These are phyloP conservation scores for Dynastes grantii DNA, from an alignment of 2,888 invertebrate species.

Conservation along the genomic window DNA sequence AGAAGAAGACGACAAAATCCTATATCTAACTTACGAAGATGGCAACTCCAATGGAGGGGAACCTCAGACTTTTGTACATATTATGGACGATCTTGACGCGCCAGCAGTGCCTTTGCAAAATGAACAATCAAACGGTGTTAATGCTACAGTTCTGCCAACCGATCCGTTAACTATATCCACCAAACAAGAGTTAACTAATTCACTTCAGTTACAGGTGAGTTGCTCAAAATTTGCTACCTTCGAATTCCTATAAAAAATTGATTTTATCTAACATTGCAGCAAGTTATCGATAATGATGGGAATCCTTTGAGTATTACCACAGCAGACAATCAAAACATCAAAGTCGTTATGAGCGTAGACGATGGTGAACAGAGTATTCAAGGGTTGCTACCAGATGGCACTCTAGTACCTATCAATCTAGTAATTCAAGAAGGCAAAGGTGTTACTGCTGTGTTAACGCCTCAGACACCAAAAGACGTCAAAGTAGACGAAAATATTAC, in stretches of 20 bases:
- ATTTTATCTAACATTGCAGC: constrained; percentile 58
- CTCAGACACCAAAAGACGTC: not conserved
- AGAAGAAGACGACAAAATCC: constrained; percentile 65
- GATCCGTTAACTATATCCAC: constrained; percentile 42
- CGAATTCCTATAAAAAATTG: not conserved
- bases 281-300: constrained; percentile 81
- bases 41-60: constrained; percentile 60
- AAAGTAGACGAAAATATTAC: not conserved
- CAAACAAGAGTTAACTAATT: constrained; percentile 40
- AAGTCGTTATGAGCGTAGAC: constrained; percentile 75
- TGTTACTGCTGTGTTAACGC: constrained; percentile 52
- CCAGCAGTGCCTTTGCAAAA: constrained; percentile 46
- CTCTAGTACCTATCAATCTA: constrained; percentile 68
- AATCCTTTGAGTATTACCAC: constrained; percentile 80
- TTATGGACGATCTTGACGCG: constrained; percentile 58
- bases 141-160: not conserved
- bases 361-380: constrained; percentile 71
- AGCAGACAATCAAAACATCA: constrained; percentile 79
- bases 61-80: constrained; percentile 66
- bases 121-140: constrained; percentile 31
- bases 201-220: constrained; percentile 57
- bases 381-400: constrained; percentile 70
- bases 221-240: not conserved
- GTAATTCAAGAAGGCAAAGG: constrained; percentile 62
- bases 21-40: constrained; percentile 71